Evolutionary conservation across 2,888 invertebrate genomes (phyloP), one percentile per base, ranked within the genome.

Genomic region (Pantelozetes paolii): DNA sequence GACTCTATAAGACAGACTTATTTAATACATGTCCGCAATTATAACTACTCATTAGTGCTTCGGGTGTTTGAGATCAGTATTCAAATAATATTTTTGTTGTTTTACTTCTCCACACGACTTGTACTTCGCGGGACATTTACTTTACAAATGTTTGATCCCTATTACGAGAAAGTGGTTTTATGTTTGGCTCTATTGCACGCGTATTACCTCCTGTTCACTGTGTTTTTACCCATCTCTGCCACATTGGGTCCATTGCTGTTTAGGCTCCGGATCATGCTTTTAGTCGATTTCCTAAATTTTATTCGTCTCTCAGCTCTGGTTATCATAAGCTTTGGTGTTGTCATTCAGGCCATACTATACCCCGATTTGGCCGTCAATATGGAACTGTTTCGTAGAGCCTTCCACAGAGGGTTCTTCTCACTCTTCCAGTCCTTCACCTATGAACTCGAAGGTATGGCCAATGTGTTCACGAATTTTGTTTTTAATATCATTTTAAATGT

Each of bases 191-290:
- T 85, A 20, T 80, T 85, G 32, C 84, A 83, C 79, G 83, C 83
- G 79, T 84, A 82, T 79, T 84, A 83, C 78, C 80, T 84, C 9
- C 81, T 84, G 23, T 80, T 85, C 42, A 81, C 82, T 74, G 82
- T 82, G 42, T 84, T 83, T 78, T 79, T 84, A 36, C 84, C 84
- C 0, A 82, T 84, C 74, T 82, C 82, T 71, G 81, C 82, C 1
- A 82, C 82, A 3, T 79, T 83, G 18, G 84, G 84, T 30, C 84
- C 84, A 1, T 81, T 84, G 79, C 78, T 84, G 42, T 82, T 84
- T 73, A 79, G 83, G 64, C 82, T 85, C 28, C 82, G 81, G 70
- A 77, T 82, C 36, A 83, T 83, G 82, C 79, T 83, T 64, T 78
- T 76, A 15, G 78, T 78, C 64, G 82, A 82, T 75, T 81, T 82